A percentile compares a stretch with the other conserved stretches of the same genome.
Conservation (phyloP, 2,888 invertebrate genomes). For the Idaea biselata region DNA sequence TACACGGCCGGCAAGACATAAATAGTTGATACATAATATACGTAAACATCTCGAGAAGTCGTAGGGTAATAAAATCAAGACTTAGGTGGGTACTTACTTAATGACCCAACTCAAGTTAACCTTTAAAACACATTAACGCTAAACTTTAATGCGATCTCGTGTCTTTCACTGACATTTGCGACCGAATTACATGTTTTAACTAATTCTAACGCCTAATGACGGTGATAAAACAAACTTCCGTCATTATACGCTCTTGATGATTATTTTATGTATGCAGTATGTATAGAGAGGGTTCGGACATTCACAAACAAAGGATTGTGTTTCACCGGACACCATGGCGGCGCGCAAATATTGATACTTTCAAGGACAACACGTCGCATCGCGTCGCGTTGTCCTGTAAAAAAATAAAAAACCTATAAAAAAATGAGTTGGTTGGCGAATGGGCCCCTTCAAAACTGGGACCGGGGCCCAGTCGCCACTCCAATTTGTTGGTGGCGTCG, state of each 20-base stretch:
- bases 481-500: no score
- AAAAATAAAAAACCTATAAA: no score
- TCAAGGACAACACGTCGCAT: no score
- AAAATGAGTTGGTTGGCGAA: no score
- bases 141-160: background rate
- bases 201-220: conserved; percentile 1
- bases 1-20: no score
- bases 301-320: no score
- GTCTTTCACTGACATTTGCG: background rate
- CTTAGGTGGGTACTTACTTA: background rate
- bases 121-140: background rate
- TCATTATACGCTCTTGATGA: background rate
- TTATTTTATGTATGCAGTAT: background rate
- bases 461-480: no score
- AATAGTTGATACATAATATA: background rate
- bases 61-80: background rate
- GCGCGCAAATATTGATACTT: no score
- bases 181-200: background rate
- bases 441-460: no score
- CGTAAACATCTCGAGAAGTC: background rate
- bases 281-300: no score
- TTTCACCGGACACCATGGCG: no score
- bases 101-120: background rate
- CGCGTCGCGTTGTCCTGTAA: no score
- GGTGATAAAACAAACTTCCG: background rate